Evolutionary conservation across 2,113 vertebrate genomes (phyloP), one percentile per base, ranked within the genome.

Genomic region (Thymallus thymallus): DNA sequence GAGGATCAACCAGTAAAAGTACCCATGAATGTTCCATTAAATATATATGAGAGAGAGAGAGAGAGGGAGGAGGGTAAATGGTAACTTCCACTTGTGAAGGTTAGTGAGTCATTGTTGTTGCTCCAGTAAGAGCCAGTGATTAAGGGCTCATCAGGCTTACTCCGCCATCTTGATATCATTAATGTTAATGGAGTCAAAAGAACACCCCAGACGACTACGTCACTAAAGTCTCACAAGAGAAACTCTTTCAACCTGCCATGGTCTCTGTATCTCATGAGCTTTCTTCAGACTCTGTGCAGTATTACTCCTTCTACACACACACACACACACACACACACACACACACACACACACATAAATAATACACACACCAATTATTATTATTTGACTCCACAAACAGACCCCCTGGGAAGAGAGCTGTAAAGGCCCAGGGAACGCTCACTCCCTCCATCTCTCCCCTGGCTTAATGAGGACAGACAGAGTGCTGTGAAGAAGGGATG

Each of bases 301-400:
- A 45, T 45, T 9, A 32, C 48, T 56, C 48, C 30, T 46, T 9
- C 5, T 51, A 30, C 69, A 71, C 69, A 71, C 18, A 60, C 20
- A 30, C 69, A 60, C 69, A 7, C 45, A 69, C 68, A 55, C 51
- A 26, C 29, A 58, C 41, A 55, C 45, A 74, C 72, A 74, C 45
- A 16, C 58, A 67, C 68, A 55, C 22, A 56, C 41, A 46, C 45
- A 72, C 66, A 72, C 64, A 75, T 69, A 80, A 46, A 63, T 55
- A 73, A 35, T n/a, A 69, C 60, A 64, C 51, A 77, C 24, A 62
- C 66, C 67, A 55, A 71, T 51, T 16, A 16, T 51, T 16, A 16
- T 51, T 18, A 51, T 16, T 51, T 51, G 13, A 51, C 48, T 51
- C 4, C 48, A 51, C 48, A 51, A 51, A 18, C 48, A 18, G 12